phyloP scores from a whole-genome alignment of 2,888 invertebrate species.

The Thera obeliscata region DNA sequence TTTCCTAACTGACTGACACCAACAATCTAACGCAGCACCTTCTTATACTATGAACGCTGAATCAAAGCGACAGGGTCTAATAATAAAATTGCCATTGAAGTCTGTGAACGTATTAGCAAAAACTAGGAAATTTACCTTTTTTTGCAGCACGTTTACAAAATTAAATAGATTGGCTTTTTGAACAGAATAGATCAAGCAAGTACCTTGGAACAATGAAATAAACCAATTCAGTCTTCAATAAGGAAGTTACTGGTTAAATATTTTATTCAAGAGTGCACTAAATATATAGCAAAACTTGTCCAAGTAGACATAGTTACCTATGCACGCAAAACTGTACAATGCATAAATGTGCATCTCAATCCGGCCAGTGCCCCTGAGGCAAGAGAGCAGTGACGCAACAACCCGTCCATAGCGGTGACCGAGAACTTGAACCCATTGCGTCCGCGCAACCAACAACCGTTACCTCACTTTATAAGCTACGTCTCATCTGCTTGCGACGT shows the following conservation, averaged over 20 bases:
- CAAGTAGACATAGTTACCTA: too few relatives aligned
- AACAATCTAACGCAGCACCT: slow-evolving; percentile 46
- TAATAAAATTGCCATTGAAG: slow-evolving; percentile 67
- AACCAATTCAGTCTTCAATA: background rate
- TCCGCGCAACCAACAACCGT: slow-evolving; percentile 67
- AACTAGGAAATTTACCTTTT: slow-evolving; percentile 54
- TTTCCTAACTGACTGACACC: slow-evolving; percentile 54
- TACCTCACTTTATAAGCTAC: slow-evolving; percentile 71
- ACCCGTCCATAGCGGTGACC: slow-evolving; percentile 58
- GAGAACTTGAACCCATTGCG: slow-evolving; percentile 73
- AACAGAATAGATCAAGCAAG: slow-evolving; percentile 39
- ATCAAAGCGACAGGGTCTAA: slow-evolving; percentile 69
- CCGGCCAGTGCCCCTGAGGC: slow-evolving; percentile 67
- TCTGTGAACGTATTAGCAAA: slow-evolving; percentile 57
- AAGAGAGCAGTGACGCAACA: slow-evolving; percentile 65
- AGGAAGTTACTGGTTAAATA: background rate
- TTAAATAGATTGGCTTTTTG: slow-evolving; percentile 47
- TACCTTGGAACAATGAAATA: slow-evolving; percentile 40
- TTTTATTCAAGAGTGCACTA: background rate
- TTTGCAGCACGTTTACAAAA: slow-evolving; percentile 49
- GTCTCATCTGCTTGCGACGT: slow-evolving; percentile 53
- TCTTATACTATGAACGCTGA: slow-evolving; percentile 68
- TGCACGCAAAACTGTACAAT: slow-evolving; percentile 23
- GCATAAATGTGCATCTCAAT: slow-evolving; percentile 57
- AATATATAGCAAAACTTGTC: background rate